Evolutionary conservation across 2,888 invertebrate genomes (phyloP).

Genomic region (Vesta saturnalis): DNA sequence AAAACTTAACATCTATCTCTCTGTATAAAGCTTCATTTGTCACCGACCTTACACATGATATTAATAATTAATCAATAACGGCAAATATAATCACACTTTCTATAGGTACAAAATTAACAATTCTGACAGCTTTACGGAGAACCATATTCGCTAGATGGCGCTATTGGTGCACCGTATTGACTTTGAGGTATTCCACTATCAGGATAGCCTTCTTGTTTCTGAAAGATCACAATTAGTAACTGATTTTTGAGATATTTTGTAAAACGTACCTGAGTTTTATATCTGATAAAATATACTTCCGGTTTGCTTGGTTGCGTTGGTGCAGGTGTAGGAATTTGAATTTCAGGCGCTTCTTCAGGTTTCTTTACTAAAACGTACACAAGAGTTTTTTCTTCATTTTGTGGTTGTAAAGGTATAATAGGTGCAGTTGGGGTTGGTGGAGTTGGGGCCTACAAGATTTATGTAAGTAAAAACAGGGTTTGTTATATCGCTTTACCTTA

Average conservation of each 20-base stretch:
- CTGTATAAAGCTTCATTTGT: background rate
- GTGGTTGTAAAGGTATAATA: slow-evolving; percentile 81
- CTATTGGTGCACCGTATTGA: slow-evolving; percentile 65
- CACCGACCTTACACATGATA: background rate
- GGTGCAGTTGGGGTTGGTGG: slow-evolving; percentile 85
- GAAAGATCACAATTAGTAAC: slow-evolving; percentile 46
- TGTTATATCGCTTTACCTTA: slow-evolving; percentile 64
- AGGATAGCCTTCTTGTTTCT: slow-evolving; percentile 61
- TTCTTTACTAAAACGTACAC: slow-evolving; percentile 91
- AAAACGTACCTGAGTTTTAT: slow-evolving; percentile 78
- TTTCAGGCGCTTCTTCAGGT: slow-evolving; percentile 84
- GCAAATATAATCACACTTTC: background rate
- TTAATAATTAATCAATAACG: background rate
- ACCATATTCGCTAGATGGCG: slow-evolving; percentile 68
- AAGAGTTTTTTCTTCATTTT: slow-evolving; percentile 89
- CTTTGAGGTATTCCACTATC: slow-evolving; percentile 60
- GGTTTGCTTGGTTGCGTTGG: slow-evolving; percentile 90
- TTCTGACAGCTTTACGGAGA: slow-evolving; percentile 60
- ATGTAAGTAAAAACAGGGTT: background rate
- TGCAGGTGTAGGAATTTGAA: slow-evolving; percentile 80
- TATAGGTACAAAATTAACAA: slow-evolving; percentile 36
- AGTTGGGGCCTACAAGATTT: slow-evolving; percentile 71
- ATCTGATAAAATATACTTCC: slow-evolving; percentile 91
- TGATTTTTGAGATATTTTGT: background rate
- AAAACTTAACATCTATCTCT: background rate